phyloP scores from a whole-genome alignment of 2,797 vertebrate species.

The Rhinatrema bivittatum region DNA sequence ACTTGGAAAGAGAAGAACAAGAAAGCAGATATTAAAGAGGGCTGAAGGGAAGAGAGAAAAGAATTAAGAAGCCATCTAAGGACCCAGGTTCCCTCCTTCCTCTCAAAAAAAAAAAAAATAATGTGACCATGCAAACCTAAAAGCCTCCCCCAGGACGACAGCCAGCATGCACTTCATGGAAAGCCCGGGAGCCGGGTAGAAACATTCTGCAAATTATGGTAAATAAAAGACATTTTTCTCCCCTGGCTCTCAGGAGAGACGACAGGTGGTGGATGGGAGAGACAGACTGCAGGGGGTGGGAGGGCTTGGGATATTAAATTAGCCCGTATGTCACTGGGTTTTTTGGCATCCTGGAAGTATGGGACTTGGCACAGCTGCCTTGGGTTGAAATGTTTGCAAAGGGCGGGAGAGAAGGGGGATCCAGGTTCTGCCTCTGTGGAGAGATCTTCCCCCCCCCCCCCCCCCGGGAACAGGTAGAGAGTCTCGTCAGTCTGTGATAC shows the following conservation, averaged over 20 bases:
- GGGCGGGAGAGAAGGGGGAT: too few species aligned
- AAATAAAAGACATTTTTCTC: conserved; percentile 15
- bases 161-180: too few species aligned
- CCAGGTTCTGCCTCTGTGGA: too few species aligned
- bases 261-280: conserved; percentile 36
- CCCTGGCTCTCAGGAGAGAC: conserved; percentile 18
- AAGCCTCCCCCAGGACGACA: too few species aligned
- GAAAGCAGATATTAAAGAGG: not conserved
- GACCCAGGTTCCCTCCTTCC: too few species aligned
- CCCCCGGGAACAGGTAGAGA: not conserved
- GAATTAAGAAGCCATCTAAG: too few species aligned
- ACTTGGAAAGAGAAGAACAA: too few species aligned
- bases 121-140: too few species aligned
- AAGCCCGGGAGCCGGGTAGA: not conserved
- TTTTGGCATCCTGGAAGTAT: conserved; percentile 29
- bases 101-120: too few species aligned
- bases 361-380: conserved; percentile 33
- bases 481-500: too few species aligned
- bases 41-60: not conserved
- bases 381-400: conserved; percentile 10
- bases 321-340: conserved; percentile 37
- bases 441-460: too few species aligned
- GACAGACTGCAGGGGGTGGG: conserved; percentile 9
- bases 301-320: conserved; percentile 18
- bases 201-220: not conserved